Evolutionary conservation across 2,888 invertebrate species (phyloP), one percentile per base, ranked within the genome.

Genomic region (Saturnia japonica): DNA sequence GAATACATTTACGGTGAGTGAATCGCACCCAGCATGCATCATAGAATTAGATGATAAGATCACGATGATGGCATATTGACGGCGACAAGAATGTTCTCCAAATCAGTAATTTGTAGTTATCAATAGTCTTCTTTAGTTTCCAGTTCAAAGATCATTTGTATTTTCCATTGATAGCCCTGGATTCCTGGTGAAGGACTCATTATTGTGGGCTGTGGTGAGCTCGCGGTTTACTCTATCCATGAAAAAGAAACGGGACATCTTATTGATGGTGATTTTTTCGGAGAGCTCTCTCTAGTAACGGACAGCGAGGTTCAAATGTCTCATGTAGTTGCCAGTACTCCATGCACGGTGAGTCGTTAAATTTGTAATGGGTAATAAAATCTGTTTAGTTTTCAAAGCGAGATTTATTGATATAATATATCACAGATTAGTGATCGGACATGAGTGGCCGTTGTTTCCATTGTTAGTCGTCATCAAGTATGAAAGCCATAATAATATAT

Each of bases 211-310:
- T 71, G 72, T 0, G 85, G 85, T 0, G 74, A 82, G 34, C 70
- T 84, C 75, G 82, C 79, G 0, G 83, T 85, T 11, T 82, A 82
- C 68, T 74, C 78, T 0, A 34, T 69, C 0, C 57, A 71, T 1
- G 72, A 77, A 8, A 42, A 74, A 34, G 83, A 85, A 70, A 70
- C 71, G 1, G 82, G 80, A 0, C 85, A 85, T 68, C 76, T 84
- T 1, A 79, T 82, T 7, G 83, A 84, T 40, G 85, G 84, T 0
- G 85, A 85, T 68, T 81, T 76, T 73, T 84, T 83, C 69, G 83
- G 83, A 1, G 84, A 85, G 40, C 71, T 84, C 2, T 82, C 83
- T 0, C 74, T 85, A 16, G 80, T 85, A 8, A 82, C 82, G 0
- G 83, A 85, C 60, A 76, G 74, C 19, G 85, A 84, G 64, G 34